phyloP scores from a whole-genome alignment of 2,113 vertebrate species.

The Phrynosoma platyrhinos region DNA sequence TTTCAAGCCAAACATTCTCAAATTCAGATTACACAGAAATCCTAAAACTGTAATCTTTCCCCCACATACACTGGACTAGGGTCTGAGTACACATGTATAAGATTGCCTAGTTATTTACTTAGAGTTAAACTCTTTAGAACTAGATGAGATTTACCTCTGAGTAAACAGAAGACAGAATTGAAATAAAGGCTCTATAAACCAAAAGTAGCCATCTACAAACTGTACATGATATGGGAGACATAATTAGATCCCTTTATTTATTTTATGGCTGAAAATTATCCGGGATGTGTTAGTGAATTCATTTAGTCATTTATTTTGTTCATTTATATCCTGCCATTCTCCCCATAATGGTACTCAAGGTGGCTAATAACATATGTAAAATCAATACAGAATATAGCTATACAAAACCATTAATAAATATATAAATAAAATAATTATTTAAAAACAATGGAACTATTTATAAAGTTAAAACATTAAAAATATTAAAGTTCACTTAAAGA shows the following conservation, averaged over 20 bases:
- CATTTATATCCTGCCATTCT: too few species aligned
- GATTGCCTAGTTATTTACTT: background rate
- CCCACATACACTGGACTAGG: background rate
- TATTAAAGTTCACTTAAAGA: too few species aligned
- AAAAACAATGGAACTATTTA: too few species aligned
- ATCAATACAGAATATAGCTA: too few species aligned
- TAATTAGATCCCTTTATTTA: background rate
- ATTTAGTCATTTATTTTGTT: too few species aligned
- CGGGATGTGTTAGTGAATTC: background rate
- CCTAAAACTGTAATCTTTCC: background rate
- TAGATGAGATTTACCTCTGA: too few species aligned
- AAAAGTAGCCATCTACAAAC: background rate
- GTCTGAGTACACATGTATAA: background rate
- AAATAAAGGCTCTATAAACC: background rate
- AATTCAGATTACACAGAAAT: background rate
- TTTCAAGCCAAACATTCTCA: background rate
- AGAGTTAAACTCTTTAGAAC: background rate
- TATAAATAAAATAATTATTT: too few species aligned
- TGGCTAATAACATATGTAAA: too few species aligned
- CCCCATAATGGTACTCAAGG: too few species aligned
- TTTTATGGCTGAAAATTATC: background rate
- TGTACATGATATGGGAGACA: background rate
- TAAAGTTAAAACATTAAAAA: too few species aligned
- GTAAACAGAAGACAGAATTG: background rate
- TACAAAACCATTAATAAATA: too few species aligned